Evolutionary conservation across 2,797 vertebrate genomes (phyloP).

Genomic region (Dermochelys coriacea): DNA sequence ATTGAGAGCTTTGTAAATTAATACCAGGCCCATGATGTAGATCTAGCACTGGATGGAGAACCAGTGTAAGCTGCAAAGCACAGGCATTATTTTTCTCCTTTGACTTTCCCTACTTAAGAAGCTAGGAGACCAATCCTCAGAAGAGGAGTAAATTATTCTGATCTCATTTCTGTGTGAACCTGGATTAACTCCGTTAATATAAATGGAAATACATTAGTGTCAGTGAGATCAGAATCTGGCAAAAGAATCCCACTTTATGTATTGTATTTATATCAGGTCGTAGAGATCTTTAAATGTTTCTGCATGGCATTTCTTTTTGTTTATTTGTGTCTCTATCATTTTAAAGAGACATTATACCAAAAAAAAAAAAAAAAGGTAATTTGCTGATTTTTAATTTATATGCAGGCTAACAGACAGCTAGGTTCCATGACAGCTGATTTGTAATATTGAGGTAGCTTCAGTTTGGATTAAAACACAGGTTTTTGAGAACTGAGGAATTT

Average conservation of each 20-base stretch:
- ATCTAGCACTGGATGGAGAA: background rate
- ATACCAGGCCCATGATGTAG: background rate
- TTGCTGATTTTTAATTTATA: background rate
- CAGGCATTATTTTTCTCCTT: background rate
- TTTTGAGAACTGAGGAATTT: background rate
- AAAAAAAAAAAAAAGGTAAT: background rate
- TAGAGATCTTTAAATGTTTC: background rate
- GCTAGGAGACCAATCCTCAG: background rate
- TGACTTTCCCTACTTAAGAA: constrained; percentile 5
- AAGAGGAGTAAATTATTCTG: background rate
- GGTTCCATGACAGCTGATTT: background rate
- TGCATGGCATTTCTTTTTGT: background rate
- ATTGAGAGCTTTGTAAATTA: background rate
- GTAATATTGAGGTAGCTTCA: background rate
- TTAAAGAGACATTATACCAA: background rate
- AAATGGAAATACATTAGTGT: background rate
- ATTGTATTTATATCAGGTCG: background rate
- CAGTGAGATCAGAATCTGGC: background rate
- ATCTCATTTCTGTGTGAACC: background rate
- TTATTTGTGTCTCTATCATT: background rate
- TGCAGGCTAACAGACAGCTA: background rate
- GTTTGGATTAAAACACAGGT: background rate
- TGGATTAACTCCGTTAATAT: background rate
- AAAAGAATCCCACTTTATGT: background rate
- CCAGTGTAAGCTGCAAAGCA: background rate